Percentiles rank a stretch among this genome's conserved stretches.
Evolutionary conservation across 2,888 invertebrate genomes (phyloP).

Genomic region (Lycophotia porphyrea): DNA sequence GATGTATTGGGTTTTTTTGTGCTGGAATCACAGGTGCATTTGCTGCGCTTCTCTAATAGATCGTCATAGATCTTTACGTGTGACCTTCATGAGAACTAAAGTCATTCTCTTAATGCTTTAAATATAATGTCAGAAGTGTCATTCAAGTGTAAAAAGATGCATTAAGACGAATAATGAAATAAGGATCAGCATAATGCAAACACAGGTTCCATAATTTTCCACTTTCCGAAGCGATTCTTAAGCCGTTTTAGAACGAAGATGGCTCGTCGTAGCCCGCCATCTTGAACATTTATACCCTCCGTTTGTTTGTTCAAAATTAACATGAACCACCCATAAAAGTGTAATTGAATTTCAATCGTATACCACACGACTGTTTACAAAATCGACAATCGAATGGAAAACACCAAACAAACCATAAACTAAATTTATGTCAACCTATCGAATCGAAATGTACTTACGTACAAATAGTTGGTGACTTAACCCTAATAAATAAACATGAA

Average conservation of each 20-base stretch:
- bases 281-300: slow-evolving; percentile 25
- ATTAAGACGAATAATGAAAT: background rate
- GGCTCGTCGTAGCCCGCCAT: slow-evolving; percentile 2
- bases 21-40: background rate
- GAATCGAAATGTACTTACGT: slow-evolving; percentile 51
- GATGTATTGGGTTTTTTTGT: background rate
- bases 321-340: slow-evolving; percentile 58
- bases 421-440: slow-evolving; percentile 68
- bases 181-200: background rate
- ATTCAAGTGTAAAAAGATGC: background rate
- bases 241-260: background rate
- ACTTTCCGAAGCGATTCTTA: slow-evolving; percentile 7
- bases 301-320: slow-evolving; percentile 53
- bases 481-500: slow-evolving; percentile 85
- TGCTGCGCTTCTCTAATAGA: background rate
- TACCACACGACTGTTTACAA: slow-evolving; percentile 54
- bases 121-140: background rate
- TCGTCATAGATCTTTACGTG: too few species aligned
- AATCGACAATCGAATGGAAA: slow-evolving; percentile 47
- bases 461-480: slow-evolving; percentile 66
- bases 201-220: background rate
- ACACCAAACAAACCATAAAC: slow-evolving; percentile 66
- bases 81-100: background rate
- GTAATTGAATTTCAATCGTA: slow-evolving; percentile 64
- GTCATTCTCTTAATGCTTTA: background rate